Conservation (phyloP, 2,797 vertebrate genomes). For the Podargus strigoides region DNA sequence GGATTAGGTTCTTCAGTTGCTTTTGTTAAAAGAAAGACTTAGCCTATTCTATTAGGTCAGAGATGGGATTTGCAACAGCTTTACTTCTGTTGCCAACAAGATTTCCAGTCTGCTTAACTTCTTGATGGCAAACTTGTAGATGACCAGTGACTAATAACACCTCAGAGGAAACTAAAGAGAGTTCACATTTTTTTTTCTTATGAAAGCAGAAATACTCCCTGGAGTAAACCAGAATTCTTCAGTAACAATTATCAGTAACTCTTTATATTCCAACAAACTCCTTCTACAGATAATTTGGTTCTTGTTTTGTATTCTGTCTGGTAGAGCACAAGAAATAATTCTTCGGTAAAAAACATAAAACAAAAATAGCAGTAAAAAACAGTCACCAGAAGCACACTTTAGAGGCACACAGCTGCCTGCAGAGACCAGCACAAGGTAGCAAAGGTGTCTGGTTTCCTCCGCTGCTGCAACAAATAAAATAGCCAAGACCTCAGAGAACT, state of each 20-base stretch:
- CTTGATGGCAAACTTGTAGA: neutral
- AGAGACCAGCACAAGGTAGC: neutral
- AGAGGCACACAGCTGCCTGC: neutral
- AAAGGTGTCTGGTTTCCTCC: neutral
- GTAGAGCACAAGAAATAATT: neutral
- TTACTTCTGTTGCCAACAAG: neutral
- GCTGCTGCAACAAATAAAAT: neutral
- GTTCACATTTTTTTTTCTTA: neutral
- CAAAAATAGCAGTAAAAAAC: neutral
- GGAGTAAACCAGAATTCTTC: neutral
- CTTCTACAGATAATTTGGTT: neutral
- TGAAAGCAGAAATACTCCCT: neutral
- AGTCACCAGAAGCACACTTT: neutral
- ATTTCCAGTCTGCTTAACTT: neutral
- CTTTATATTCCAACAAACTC: neutral
- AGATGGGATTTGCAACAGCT: neutral
- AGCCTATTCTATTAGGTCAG: neutral
- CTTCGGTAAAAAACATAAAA: neutral
- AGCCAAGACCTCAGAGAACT: neutral
- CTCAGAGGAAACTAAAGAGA: neutral
- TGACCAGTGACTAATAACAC: neutral
- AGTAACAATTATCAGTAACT: neutral
- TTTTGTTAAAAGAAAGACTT: neutral
- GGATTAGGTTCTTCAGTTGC: neutral
- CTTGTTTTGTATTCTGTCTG: neutral